Evolutionary conservation across 2,888 invertebrate species (phyloP), one percentile per base, ranked within the genome.

Genomic region (Thymelicus acteon): DNA sequence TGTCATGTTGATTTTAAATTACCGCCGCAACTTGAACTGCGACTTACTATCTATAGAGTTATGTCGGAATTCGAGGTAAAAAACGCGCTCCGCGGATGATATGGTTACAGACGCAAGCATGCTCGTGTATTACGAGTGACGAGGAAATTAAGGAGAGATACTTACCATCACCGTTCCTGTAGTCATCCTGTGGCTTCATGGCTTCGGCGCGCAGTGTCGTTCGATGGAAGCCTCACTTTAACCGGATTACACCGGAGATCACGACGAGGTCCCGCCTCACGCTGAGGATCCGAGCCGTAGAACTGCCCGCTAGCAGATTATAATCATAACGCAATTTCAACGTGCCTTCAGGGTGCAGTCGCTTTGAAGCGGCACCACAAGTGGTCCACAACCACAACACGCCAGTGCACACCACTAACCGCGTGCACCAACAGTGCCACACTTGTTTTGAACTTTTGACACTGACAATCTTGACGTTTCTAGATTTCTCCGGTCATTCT

Each of bases 131-230:
- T 57, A 12, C n/a, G 12, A 44, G 31, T 31, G 1, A 31, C 31
- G 31, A 44, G 8, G 12, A 44, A 44, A 12, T 3, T 44, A 31
- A 47, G 12, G 15, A 57, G 19, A n/a, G 8, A 49, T 60, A 76
- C 88, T 89, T 76, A 89, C 89, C 89, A 73, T 90, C 88, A 48
- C 90, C 90, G 79, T 91, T 90, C 73, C 83, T 82, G 80, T 80
- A 84, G 75, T 85, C 85, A 76, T 89, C 85, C 69, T 82, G 85
- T 62, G 88, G 88, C 80, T 84, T 86, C 90, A 90, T 90, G 80
- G 77, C 76, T 74, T 40, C 72, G 72, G 72, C 54, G 63, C 73
- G 47, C 40, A 44, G 12, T 44, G 44, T 44, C 70, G 49, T 24
- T 67, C 39, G 52, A 72, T 49, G 67, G 67, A 70, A 54, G 63